Conservation (phyloP, 2,888 invertebrate genomes). For the Spisula subtruncata region DNA sequence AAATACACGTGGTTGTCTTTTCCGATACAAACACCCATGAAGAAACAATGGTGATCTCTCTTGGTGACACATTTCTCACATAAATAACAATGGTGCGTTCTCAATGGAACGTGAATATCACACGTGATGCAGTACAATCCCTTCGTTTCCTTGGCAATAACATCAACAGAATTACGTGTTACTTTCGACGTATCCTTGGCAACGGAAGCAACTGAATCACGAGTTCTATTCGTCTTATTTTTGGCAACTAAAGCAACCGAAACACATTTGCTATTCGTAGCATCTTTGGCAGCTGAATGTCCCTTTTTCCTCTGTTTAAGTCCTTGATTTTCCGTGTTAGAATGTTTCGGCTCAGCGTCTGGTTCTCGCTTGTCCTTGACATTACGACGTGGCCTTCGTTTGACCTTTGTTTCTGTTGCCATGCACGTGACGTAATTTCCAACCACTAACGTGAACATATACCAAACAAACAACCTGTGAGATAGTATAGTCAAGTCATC, state of each 20-base stretch:
- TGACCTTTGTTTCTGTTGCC: constrained; percentile 43
- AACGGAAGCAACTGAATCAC: background rate
- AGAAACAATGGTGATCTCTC: constrained; percentile 85
- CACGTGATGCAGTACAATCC: constrained; percentile 74
- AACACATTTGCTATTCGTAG: background rate
- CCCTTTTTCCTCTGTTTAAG: background rate
- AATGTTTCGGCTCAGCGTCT: background rate
- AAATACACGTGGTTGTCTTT: constrained; percentile 63
- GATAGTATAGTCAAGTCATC: constrained; percentile 21
- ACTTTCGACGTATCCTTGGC: constrained; percentile 8
- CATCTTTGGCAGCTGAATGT: background rate
- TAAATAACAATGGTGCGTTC: constrained; percentile 81
- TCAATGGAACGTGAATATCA: constrained; percentile 72
- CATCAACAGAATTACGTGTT: background rate
- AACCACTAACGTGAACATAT: constrained; percentile 49
- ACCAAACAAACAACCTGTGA: constrained; percentile 56
- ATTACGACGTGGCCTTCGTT: background rate
- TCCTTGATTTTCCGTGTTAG: background rate
- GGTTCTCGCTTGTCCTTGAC: background rate
- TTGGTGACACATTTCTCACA: constrained; percentile 83
- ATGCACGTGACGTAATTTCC: constrained; percentile 64
- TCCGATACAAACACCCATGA: constrained; percentile 79
- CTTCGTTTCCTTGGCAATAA: background rate
- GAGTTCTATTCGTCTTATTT: background rate
- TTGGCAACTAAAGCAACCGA: background rate